Percentiles rank a stretch among this genome's conserved stretches.
phyloP scores from a whole-genome alignment of 2,888 invertebrate species.

The Cantharis rufa region DNA sequence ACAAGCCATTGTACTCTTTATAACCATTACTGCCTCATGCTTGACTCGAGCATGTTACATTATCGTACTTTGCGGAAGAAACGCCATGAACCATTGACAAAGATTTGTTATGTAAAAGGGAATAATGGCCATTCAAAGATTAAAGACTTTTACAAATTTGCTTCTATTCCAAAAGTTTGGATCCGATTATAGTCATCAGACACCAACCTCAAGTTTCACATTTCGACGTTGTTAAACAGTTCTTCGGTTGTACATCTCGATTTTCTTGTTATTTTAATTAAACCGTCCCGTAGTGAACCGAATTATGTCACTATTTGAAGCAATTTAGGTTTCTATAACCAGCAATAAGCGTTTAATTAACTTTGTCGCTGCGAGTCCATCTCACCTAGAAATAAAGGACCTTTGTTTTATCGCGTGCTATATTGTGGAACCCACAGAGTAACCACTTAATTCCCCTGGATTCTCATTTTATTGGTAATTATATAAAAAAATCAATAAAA shows the following conservation, averaged over 20 bases:
- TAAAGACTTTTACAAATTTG: neutral
- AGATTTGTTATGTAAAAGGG: conserved; percentile 3
- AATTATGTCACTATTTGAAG: neutral
- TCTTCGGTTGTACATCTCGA: neutral
- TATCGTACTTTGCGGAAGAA: conserved; percentile 15
- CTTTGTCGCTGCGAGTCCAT: neutral
- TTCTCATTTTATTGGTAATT: neutral
- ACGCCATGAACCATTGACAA: conserved; percentile 5
- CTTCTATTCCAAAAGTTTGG: neutral
- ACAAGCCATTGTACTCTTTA: conserved; percentile 5
- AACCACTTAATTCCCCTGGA: neutral
- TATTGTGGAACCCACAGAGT: neutral
- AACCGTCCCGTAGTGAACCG: neutral
- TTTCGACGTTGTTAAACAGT: conserved; percentile 4
- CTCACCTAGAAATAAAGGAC: neutral
- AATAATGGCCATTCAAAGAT: neutral
- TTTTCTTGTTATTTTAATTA: neutral
- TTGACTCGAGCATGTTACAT: conserved; percentile 11
- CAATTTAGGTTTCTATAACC: neutral
- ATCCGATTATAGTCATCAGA: neutral
- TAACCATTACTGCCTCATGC: conserved; percentile 9
- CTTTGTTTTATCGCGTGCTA: neutral
- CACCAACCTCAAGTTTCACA: neutral
- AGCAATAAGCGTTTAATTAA: neutral
- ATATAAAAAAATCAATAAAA: neutral